phyloP scores from a whole-genome alignment of 1,140 invertebrate genomes.

The Metopolophium dirhodum region DNA sequence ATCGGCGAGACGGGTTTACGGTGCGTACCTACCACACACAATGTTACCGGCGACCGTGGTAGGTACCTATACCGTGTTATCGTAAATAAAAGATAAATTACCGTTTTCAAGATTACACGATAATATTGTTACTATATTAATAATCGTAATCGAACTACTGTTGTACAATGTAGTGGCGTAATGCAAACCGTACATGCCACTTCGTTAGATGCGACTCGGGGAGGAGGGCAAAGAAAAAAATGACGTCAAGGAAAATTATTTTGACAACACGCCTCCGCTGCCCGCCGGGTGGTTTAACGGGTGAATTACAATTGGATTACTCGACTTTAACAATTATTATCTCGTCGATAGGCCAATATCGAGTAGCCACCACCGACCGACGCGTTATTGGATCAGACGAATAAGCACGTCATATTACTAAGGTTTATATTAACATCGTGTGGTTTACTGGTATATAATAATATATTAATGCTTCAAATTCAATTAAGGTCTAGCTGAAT shows the following conservation, averaged over 20 bases:
- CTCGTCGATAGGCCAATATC: background rate
- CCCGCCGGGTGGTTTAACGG: background rate
- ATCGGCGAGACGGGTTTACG: background rate
- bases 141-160: background rate
- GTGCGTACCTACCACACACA: background rate
- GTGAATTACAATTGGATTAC: slow-evolving; percentile 6
- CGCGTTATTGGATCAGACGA: background rate
- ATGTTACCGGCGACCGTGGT: background rate
- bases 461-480: background rate
- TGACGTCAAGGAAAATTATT: background rate
- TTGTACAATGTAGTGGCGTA: background rate
- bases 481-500: background rate
- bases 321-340: background rate
- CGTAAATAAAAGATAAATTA: background rate
- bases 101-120: background rate
- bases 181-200: background rate
- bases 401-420: background rate
- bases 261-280: background rate
- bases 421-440: background rate
- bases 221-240: background rate
- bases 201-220: background rate
- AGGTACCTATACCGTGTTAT: background rate
- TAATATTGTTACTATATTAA: background rate
- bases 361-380: background rate
- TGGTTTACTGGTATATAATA: background rate